A percentile compares a stretch with the other conserved stretches of the same genome.
Conservation (phyloP, 2,113 vertebrate species). For the Empidonax traillii region DNA sequence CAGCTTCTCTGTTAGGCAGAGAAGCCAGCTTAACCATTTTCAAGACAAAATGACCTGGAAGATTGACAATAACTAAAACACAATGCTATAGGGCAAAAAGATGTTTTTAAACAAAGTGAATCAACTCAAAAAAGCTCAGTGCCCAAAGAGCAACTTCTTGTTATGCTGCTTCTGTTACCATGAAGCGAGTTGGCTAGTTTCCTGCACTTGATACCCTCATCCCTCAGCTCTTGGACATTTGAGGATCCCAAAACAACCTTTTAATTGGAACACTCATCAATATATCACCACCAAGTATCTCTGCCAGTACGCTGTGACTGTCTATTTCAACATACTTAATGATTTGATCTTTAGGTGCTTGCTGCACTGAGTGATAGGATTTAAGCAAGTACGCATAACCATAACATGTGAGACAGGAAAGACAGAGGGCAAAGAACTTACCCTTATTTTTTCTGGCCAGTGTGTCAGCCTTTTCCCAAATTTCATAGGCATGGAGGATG, state of each 20-base stretch:
- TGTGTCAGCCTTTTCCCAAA: conserved; percentile 90
- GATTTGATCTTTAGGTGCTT: background rate
- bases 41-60: background rate
- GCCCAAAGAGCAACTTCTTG: background rate
- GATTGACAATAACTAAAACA: background rate
- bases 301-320: background rate
- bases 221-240: background rate
- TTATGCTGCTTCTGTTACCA: background rate
- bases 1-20: background rate
- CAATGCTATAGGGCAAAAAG: background rate
- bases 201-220: background rate
- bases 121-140: background rate
- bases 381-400: background rate
- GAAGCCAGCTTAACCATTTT: background rate
- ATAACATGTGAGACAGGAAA: background rate
- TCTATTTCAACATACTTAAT: background rate
- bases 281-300: background rate
- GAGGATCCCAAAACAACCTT: background rate
- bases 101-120: background rate
- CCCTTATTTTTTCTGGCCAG: conserved; percentile 82
- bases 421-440: conserved; percentile 49
- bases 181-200: background rate
- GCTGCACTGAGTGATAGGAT: background rate
- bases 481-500: conserved; percentile 83
- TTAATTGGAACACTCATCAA: background rate